Percentiles rank a stretch among this genome's conserved stretches.
Conservation (phyloP, 2,797 vertebrate genomes). For the Phyllotis vaccarum region DNA sequence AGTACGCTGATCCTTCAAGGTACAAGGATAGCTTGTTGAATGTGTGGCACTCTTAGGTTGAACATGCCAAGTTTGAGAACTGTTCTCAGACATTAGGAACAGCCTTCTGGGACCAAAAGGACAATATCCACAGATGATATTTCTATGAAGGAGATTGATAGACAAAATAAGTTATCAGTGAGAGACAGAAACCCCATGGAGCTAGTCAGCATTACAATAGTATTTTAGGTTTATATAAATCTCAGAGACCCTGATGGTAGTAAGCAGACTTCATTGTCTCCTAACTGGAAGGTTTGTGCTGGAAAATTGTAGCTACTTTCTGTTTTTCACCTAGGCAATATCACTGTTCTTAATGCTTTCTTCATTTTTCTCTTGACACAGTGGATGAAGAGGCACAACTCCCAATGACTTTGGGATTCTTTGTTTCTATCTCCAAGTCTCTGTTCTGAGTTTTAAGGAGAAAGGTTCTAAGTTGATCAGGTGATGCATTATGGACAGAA, state of each 20-base stretch:
- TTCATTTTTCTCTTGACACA: neutral
- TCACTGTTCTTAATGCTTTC: neutral
- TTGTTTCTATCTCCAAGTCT: slow-evolving; percentile 24
- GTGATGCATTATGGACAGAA: neutral
- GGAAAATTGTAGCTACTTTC: neutral
- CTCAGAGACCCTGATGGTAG: neutral
- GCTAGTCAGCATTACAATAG: neutral
- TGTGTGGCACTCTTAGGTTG: neutral
- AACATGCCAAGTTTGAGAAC: neutral
- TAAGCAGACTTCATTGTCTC: neutral
- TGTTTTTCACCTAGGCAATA: neutral
- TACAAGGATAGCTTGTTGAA: neutral
- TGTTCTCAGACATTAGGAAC: too few relatives aligned
- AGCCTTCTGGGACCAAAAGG: too few relatives aligned
- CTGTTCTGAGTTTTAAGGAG: neutral
- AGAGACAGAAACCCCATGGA: neutral
- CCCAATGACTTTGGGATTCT: neutral
- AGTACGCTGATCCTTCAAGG: neutral
- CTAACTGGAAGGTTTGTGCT: neutral
- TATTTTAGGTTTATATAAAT: neutral
- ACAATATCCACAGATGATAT: neutral
- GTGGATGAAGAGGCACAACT: neutral
- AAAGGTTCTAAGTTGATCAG: neutral
- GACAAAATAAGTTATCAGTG: neutral
- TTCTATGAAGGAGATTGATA: neutral